Evolutionary conservation across 2,888 invertebrate genomes (phyloP).

Genomic region (Rotaria macrura): DNA sequence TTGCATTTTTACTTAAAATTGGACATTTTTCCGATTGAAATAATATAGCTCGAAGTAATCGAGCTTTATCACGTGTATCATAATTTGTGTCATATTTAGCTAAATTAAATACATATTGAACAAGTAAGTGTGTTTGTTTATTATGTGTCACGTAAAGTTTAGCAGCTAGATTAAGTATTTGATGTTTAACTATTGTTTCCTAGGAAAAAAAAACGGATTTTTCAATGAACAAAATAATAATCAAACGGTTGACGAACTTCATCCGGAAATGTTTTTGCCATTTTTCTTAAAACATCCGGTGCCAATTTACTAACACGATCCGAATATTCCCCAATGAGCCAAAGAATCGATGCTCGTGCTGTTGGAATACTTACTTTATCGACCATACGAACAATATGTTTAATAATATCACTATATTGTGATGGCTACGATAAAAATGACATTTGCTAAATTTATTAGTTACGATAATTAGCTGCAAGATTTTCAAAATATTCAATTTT

Average conservation of each 20-base stretch:
- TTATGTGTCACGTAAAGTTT: conserved; percentile 80
- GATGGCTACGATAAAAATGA: conserved; percentile 60
- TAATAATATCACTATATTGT: conserved; percentile 72
- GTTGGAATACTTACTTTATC: conserved; percentile 65
- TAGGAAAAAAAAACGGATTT: conserved; percentile 49
- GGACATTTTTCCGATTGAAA: conserved; percentile 30
- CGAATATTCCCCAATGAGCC: conserved; percentile 79
- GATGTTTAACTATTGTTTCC: conserved; percentile 88
- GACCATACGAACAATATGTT: conserved; percentile 72
- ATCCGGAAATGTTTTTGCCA: conserved; percentile 73
- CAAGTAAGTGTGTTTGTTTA: conserved; percentile 70
- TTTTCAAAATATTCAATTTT: too few species aligned
- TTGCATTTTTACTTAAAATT: conserved; percentile 60
- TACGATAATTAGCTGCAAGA: too few species aligned
- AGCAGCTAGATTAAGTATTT: conserved; percentile 82
- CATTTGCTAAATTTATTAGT: background rate
- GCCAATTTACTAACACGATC: conserved; percentile 72
- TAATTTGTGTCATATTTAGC: conserved; percentile 94
- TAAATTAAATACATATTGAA: conserved; percentile 80
- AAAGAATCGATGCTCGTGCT: conserved; percentile 79
- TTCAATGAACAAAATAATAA: conserved; percentile 46
- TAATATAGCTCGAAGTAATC: conserved; percentile 60
- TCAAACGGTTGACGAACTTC: conserved; percentile 52
- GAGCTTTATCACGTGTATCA: conserved; percentile 85
- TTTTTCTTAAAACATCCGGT: conserved; percentile 74